Evolutionary conservation across 1,140 invertebrate genomes (phyloP).

Genomic region (Papilio polyxenes): DNA sequence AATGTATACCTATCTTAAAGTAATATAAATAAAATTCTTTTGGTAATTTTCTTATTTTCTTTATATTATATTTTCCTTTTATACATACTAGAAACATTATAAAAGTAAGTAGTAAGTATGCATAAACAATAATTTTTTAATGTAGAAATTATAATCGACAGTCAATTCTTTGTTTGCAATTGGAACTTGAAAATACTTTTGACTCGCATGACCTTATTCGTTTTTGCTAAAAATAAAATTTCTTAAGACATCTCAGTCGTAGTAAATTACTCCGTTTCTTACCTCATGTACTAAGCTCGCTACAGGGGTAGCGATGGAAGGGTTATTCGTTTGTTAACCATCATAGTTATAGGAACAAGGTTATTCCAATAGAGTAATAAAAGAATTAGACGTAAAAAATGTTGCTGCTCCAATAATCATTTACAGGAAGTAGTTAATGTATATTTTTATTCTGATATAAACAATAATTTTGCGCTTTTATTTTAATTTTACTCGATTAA

Average conservation of each 20-base stretch:
- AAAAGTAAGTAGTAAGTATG: too few species aligned
- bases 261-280: slow-evolving; percentile 65
- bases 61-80: too few species aligned
- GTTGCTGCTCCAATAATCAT: neutral
- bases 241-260: slow-evolving; percentile 43
- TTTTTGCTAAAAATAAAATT: slow-evolving; percentile 8
- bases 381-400: neutral
- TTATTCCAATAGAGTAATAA: neutral
- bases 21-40: too few species aligned
- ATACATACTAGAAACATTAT: too few species aligned
- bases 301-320: slow-evolving; percentile 58
- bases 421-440: too few species aligned
- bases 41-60: neutral
- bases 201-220: neutral
- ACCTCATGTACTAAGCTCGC: slow-evolving; percentile 67
- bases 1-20: slow-evolving; percentile 34
- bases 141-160: neutral
- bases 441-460: too few species aligned
- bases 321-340: slow-evolving; percentile 71
- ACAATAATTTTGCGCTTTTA: too few species aligned
- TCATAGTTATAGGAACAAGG: slow-evolving; percentile 38
- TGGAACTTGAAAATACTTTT: neutral
- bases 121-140: neutral
- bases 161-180: too few species aligned
- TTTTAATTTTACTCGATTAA: too few species aligned